phyloP scores from a whole-genome alignment of 2,113 vertebrate species.

The Lophotis ruficrista region DNA sequence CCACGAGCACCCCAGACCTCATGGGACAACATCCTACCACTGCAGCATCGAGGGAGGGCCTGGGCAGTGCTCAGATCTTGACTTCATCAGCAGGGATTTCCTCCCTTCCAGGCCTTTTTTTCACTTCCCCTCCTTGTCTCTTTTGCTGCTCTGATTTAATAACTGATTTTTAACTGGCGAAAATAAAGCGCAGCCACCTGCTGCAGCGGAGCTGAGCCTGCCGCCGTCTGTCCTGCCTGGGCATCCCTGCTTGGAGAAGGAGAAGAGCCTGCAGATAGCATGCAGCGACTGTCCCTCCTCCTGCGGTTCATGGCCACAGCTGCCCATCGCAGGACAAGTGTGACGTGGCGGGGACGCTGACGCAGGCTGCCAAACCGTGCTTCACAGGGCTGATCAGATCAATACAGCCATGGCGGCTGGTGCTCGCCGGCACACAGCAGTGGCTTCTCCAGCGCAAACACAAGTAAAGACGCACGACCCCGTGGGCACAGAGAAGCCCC shows the following conservation, averaged over 20 bases:
- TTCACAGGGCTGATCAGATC: neutral
- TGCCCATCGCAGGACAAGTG: neutral
- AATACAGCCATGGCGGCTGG: neutral
- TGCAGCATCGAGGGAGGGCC: no score
- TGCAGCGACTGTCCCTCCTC: neutral
- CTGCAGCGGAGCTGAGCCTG: neutral
- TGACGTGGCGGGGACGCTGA: neutral
- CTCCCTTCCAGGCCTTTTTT: neutral
- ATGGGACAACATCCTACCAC: neutral
- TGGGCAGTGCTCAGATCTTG: neutral
- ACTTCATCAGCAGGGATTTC: neutral
- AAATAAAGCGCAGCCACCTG: neutral
- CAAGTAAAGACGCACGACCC: neutral
- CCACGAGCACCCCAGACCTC: neutral
- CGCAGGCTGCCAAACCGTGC: neutral
- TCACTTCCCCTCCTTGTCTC: neutral
- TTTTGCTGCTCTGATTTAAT: neutral
- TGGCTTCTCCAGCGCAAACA: neutral
- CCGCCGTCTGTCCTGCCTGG: neutral
- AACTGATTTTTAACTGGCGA: neutral
- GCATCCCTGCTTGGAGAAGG: neutral
- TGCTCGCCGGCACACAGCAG: neutral
- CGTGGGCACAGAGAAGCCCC: rapidly evolving
- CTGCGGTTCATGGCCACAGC: rapidly evolving
- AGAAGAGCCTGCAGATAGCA: neutral